These are phyloP conservation scores for Apoda limacodes DNA, from an alignment of 2,888 invertebrate genomes.

Conservation along the genomic window DNA sequence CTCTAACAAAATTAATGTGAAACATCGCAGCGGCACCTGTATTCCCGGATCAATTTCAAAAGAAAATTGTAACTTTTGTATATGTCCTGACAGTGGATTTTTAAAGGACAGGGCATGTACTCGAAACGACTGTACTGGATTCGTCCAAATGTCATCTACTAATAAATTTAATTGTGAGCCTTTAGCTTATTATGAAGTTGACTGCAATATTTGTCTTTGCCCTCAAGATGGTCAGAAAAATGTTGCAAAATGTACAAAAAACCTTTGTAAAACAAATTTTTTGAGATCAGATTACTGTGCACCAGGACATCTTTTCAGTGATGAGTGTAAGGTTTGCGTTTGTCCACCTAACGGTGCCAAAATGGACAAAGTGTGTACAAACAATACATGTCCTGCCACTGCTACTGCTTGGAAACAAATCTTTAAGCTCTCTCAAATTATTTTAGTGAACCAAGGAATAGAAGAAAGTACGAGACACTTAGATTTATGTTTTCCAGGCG, in stretches of 20 bases:
- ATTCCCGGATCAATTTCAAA: constrained; percentile 41
- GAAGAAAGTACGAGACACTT: constrained; percentile 30
- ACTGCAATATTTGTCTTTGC: constrained; percentile 55
- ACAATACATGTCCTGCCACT: constrained; percentile 33
- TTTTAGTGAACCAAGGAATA: constrained; percentile 27
- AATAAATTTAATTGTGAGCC: constrained; percentile 44
- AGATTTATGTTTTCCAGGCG: constrained; percentile 52
- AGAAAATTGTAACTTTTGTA: constrained; percentile 53
- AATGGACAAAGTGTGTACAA: constrained; percentile 40
- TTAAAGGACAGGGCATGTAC: constrained; percentile 40
- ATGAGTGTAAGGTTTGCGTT: constrained; percentile 54
- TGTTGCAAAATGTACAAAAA: constrained; percentile 52
- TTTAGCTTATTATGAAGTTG: constrained; percentile 45
- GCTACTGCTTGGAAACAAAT: constrained; percentile 37
- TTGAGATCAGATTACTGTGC: constrained; percentile 38
- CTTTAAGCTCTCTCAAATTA: constrained; percentile 34
- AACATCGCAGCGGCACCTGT: constrained; percentile 33
- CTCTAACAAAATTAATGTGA: constrained; percentile 13
- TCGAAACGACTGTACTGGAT: constrained; percentile 33
- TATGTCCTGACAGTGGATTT: constrained; percentile 43
- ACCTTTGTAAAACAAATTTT: constrained; percentile 44
- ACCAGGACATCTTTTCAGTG: constrained; percentile 46
- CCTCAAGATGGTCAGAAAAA: constrained; percentile 48
- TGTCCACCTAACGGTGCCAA: constrained; percentile 52
- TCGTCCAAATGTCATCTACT: constrained; percentile 10